Base-by-base conservation (phyloP, 2,888 invertebrate genomes). In the Lottia scabra region DNA sequence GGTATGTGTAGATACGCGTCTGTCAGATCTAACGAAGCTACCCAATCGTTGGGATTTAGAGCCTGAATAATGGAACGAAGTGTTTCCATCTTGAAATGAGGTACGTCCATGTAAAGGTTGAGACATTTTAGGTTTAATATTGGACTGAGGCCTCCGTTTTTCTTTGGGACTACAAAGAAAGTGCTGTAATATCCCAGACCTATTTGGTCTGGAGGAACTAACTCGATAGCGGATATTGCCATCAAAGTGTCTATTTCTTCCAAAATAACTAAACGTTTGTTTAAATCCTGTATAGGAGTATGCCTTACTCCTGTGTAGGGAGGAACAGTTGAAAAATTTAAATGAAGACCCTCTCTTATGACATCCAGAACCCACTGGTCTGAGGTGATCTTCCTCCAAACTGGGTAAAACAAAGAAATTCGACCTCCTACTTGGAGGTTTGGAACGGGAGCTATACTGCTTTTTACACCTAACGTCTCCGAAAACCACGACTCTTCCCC, bases 21-120 rank as follows among this genome's bases (percentile, higher is more conserved):
- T 56, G 56, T 56, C 23, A 56, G 23, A 56, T 56, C 56, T 13
- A n/a, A 13, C 10, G 56, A 56, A 2, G 56, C 56, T 56, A 56
- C 56, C 56, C 56, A 56, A 19, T 56, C 19, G 56, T 23, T 23
- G 10, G n/a, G 56, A 56, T 68, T 65, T 19, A 71, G 69, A 15
- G 72, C 62, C 38, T 38, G 38, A 2, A 70, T 30, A 2, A 74
- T 63, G n/a, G 62, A 69, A 10, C 63, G 19, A 1, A 70, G 26
- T 4, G 65, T 65, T 12, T 74, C 70, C 73, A 74, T 71, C 62
- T 70, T 70, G 70, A 67, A 70, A 43, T 70, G 65, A 15, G 63
- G 72, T 45, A 67, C 44, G 4, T 62, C 15, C 16, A 65, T 43
- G 30, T 43, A 62, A 12, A 27, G 15, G 46, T 68, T 65, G 13